These are phyloP conservation scores for Zapus hudsonius DNA, from an alignment of 2,113 vertebrate species.

Conservation along the genomic window DNA sequence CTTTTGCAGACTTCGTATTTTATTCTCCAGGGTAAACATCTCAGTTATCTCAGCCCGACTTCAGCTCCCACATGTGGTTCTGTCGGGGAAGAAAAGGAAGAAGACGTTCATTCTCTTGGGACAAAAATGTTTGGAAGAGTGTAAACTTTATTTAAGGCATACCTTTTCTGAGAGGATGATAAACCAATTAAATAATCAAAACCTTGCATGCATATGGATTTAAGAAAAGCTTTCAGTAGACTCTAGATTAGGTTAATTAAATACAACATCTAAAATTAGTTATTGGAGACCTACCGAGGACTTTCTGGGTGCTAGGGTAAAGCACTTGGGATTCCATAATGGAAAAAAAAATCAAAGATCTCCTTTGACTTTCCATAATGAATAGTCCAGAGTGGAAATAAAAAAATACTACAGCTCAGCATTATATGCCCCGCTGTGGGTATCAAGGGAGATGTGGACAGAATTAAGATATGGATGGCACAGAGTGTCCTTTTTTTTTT, in stretches of 20 bases:
- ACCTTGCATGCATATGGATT: background rate
- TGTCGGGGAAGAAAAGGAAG: background rate
- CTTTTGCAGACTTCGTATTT: conserved; percentile 13
- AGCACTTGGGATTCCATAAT: background rate
- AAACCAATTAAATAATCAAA: background rate
- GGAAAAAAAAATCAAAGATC: background rate
- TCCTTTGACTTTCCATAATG: background rate
- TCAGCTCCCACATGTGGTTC: background rate
- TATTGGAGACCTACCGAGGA: background rate
- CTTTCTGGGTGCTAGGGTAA: background rate
- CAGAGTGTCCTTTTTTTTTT: too few relatives aligned
- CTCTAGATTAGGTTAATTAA: background rate
- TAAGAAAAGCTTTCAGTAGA: background rate
- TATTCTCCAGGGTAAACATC: background rate
- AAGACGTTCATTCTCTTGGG: background rate
- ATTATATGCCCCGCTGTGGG: too few relatives aligned
- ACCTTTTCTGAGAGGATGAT: background rate
- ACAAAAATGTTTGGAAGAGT: background rate
- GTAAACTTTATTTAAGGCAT: background rate
- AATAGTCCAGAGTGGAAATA: background rate
- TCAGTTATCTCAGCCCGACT: background rate
- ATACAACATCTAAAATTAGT: background rate
- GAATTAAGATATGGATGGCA: too few relatives aligned
- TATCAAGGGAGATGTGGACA: background rate
- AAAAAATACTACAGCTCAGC: too few relatives aligned